A percentile compares a stretch with the other conserved stretches of the same genome.
Evolutionary conservation across 23 tunicate genomes (phyloP).

Genomic region (Styela clava): DNA sequence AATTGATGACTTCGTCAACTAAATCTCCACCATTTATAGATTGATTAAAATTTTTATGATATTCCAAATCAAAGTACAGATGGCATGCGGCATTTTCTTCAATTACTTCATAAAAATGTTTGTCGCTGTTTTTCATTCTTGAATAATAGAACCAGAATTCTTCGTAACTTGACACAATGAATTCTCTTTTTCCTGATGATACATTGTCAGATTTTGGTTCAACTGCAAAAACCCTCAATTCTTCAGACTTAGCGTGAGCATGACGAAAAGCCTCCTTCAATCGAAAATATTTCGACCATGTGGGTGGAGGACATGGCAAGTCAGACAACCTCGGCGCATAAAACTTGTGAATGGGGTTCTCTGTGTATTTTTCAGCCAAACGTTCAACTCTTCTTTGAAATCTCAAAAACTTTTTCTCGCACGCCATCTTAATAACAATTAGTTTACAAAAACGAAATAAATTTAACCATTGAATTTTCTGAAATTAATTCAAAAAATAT

Average conservation of each 20-base stretch:
- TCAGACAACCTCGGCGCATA: slow-evolving; percentile 66
- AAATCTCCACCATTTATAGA: slow-evolving; percentile 27
- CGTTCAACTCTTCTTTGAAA: slow-evolving; percentile 27
- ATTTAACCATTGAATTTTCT: no score
- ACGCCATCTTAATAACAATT: slow-evolving; percentile 5
- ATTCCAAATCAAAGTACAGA: slow-evolving; percentile 88
- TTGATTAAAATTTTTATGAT: slow-evolving; percentile 35
- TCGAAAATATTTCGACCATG: slow-evolving; percentile 56
- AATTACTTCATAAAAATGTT: slow-evolving; percentile 89
- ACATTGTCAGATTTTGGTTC: slow-evolving; percentile 21
- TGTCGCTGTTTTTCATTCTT: slow-evolving; percentile 14
- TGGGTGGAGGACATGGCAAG: slow-evolving; percentile 35
- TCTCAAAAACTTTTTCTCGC: not conserved
- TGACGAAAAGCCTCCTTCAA: slow-evolving; percentile 58
- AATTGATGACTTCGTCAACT: slow-evolving; percentile 44
- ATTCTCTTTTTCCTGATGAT: slow-evolving; percentile 41
- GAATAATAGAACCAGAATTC: slow-evolving; percentile 85
- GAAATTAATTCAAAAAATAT: no score
- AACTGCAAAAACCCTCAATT: slow-evolving; percentile 55
- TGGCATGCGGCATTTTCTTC: slow-evolving; percentile 57
- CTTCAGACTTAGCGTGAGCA: slow-evolving; percentile 30
- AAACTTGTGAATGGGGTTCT: slow-evolving; percentile 28
- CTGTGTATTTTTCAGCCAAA: slow-evolving; percentile 22
- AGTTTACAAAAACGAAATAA: no score
- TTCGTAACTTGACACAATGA: slow-evolving; percentile 53